Percentiles rank a stretch among this genome's conserved stretches.
Evolutionary conservation across 1,140 invertebrate genomes (phyloP).

Genomic region (Panulirus ornatus): DNA sequence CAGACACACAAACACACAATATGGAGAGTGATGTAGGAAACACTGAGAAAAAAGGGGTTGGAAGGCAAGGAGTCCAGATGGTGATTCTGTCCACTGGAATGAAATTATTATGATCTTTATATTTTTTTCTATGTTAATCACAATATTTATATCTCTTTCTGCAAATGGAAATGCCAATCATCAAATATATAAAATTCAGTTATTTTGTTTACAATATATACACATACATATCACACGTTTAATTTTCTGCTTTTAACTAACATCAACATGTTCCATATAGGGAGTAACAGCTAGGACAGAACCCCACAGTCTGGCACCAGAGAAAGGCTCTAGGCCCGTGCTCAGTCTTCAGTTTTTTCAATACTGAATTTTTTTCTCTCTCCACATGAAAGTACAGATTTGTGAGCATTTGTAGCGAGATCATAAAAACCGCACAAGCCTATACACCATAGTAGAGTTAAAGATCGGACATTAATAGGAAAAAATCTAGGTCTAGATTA

Average conservation of each 20-base stretch:
- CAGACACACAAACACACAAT: constrained; percentile 73
- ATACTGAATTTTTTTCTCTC: constrained; percentile 33
- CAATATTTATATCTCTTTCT: not conserved
- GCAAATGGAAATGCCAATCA: constrained; percentile 33
- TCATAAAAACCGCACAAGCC: constrained; percentile 58
- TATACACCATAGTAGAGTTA: constrained; percentile 56
- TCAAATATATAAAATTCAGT: constrained; percentile 24
- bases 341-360: constrained; percentile 43
- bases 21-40: constrained; percentile 72
- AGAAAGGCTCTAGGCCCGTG: constrained; percentile 58
- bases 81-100: constrained; percentile 56
- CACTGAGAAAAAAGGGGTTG: constrained; percentile 64
- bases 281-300: constrained; percentile 52
- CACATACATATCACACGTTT: constrained; percentile 44
- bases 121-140: constrained; percentile 15
- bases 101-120: constrained; percentile 24
- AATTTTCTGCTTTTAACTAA: constrained; percentile 21
- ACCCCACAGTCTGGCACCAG: constrained; percentile 48
- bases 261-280: constrained; percentile 10
- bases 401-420: constrained; percentile 34
- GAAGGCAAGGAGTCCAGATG: constrained; percentile 59
- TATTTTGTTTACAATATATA: constrained; percentile 57
- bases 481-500: constrained; percentile 73
- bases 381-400: constrained; percentile 45
- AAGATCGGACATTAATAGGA: constrained; percentile 73